Evolutionary conservation across 2,113 vertebrate genomes (phyloP), one percentile per base, ranked within the genome.

Genomic region (Chunga burmeisteri): DNA sequence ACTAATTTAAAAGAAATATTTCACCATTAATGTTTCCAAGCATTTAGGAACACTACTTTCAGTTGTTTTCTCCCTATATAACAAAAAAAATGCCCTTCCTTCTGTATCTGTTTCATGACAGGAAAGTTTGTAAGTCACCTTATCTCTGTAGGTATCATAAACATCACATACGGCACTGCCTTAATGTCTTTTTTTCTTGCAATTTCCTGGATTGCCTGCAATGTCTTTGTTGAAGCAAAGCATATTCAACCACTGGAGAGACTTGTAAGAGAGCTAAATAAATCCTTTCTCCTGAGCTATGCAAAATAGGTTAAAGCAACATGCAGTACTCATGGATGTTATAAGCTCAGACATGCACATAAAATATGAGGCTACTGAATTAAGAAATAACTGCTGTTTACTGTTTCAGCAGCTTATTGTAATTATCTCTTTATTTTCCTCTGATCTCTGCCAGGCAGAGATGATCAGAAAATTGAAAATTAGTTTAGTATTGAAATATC

Each of bases 131-230:
- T 56, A 85, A 82, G 52, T 90, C 53, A 68, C 38, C 53, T 88
- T 73, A 77, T 92, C 81, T 96, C 47, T 85, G 16, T 65, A 72
- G 85, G 20, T 95, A 96, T 96, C 78, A 68, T 81, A 70, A 95
- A 53, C 25, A 70, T 72, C 78, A 66, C 74, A 90, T 90, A 77
- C 88, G 96, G 94, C 62, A 66, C 25, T 82, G 70, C 38, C 85
- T 91, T 93, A 75, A 47, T 58, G 27, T 68, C 44, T 78, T 63
- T 75, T 87, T 84, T 74, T 29, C 40, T 63, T 74, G 47, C 67
- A 92, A 93, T 95, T 96, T 96, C 93, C 96, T 96, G 92, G 74
- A 88, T 93, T 90, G 53, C 46, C 46, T 77, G 53, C 66, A 82
- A 46, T 72, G 53, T 80, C 74, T 94, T 77, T 93, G 74, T 88